Base-by-base conservation (phyloP, 1,140 invertebrate species). In the Cephus cinctus region DNA sequence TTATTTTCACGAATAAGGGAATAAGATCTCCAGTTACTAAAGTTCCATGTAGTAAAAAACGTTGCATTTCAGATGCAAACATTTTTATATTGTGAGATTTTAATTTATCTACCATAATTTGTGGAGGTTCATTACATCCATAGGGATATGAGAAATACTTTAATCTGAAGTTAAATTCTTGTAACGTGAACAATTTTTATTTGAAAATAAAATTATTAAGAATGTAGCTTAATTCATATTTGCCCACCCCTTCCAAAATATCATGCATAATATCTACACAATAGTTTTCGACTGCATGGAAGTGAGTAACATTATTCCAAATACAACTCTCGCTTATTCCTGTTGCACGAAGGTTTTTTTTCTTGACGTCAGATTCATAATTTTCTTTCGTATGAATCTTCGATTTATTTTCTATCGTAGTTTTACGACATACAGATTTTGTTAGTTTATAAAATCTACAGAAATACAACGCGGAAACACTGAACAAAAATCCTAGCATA, bases 381-480 rank as follows among this genome's bases (percentile, higher is more conserved):
- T 48, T 45, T 4, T 4, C 18, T 43, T 18, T 34, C 11, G 5
- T 53, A 4, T 46, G 40, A 8, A 53, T 20, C 32, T 48, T 23
- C 9, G 31, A 27, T 5, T 12, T 18, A n/a, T 47, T 22, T 34
- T 20, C 18, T 1, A 11, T 14, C 36, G 5, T 6, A 8, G 39
- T 9, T 38, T 41, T 42, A 9, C 6, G 35, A 31, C 34, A 40
- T 20, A 12, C 11, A 27, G 40, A 4, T 54, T 49, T 54, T 4
- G 34, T 9, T 18, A 42, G 25, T 32, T 45, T 34, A 21, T 52
- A 60, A 45, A 57, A 57, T 46, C 51, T 43, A 47, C 58, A 60
- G 21, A 41, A 56, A 25, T 35, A 40, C 11, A 38, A 27, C 2
- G 44, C 36, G 40, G 35, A 38, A 41, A 59, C 56, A 40, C 50